Conservation (phyloP, 2,113 vertebrate genomes). For the Ailurus styani region DNA sequence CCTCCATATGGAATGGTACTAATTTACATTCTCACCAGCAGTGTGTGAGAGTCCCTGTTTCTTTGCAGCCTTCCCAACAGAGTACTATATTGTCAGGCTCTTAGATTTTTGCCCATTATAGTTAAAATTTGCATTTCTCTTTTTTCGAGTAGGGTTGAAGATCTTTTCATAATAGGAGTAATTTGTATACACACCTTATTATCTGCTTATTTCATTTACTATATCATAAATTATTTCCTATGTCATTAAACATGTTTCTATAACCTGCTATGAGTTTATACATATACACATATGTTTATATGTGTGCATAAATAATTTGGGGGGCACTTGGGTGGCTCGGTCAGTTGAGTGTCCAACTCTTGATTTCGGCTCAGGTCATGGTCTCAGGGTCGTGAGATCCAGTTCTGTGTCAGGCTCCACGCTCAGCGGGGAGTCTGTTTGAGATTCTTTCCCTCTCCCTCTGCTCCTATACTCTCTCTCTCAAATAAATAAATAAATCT, state of each 20-base stretch:
- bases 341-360: not conserved
- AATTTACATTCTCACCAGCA: not conserved
- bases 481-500: not conserved
- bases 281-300: not conserved
- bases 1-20: not conserved
- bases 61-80: not conserved
- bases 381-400: not conserved
- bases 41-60: not conserved
- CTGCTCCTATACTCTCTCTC: not conserved
- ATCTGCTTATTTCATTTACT: not conserved
- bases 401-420: not conserved
- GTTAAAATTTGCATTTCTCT: not conserved
- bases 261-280: not conserved
- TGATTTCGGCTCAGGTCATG: not conserved
- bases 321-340: not conserved
- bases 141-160: not conserved
- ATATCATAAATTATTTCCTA: not conserved
- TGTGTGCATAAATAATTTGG: not conserved
- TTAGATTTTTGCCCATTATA: not conserved
- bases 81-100: not conserved
- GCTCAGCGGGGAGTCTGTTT: not conserved
- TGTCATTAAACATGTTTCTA: not conserved
- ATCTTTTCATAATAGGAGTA: conserved; percentile 10
- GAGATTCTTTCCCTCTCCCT: not conserved
- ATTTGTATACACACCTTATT: not conserved